A percentile compares a stretch with the other conserved stretches of the same genome.
Conservation (phyloP, 1,140 invertebrate species). For the Pygmarrhopalites habei region DNA sequence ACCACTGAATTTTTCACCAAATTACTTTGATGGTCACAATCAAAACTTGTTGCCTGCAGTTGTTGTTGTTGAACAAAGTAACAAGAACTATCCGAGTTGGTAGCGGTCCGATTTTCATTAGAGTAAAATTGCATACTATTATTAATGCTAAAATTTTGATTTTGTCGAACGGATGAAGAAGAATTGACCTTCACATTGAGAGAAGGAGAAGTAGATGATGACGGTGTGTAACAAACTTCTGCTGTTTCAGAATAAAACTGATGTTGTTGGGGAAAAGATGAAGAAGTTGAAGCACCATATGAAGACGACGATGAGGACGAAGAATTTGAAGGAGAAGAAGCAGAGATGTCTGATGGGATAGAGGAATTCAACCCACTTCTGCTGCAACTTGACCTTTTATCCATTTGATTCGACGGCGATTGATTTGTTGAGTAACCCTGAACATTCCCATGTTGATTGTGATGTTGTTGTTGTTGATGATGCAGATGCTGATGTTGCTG, state of each 20-base stretch:
- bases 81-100: not conserved
- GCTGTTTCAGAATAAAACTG: constrained; percentile 1
- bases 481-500: constrained; percentile 16
- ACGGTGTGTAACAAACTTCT: not conserved
- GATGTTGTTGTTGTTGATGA: constrained; percentile 13
- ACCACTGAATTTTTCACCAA: not conserved
- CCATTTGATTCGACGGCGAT: not conserved
- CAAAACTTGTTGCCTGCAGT: constrained; percentile 14
- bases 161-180: not conserved
- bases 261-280: not conserved
- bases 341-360: constrained; percentile 6
- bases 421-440: not conserved
- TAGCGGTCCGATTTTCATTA: not conserved
- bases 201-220: not conserved
- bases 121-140: not conserved
- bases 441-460: not conserved
- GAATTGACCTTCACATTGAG: too few species aligned
- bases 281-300: constrained; percentile 11
- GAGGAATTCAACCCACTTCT: constrained; percentile 8
- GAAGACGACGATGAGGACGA: constrained; percentile 1
- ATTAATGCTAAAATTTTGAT: not conserved
- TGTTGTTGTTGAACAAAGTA: constrained; percentile 6
- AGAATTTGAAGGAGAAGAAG: constrained; percentile 5
- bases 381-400: not conserved
- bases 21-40: constrained; percentile 8